These are phyloP conservation scores for Masticophis lateralis DNA, from an alignment of 2,797 vertebrate genomes.

Conservation along the genomic window DNA sequence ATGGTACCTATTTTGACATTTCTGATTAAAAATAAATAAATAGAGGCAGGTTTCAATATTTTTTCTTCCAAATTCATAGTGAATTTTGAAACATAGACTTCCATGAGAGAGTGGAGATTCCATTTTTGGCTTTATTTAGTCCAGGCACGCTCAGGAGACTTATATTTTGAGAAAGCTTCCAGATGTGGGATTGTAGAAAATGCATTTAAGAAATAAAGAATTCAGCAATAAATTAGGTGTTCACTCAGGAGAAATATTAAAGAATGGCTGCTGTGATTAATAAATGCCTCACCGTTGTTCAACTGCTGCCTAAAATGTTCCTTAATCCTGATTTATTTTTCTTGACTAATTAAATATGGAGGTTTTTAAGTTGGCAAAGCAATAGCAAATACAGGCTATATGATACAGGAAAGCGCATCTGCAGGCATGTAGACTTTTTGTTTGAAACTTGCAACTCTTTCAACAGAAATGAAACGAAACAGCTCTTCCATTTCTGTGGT, in stretches of 20 bases:
- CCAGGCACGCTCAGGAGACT: slow-evolving; percentile 27
- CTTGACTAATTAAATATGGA: neutral
- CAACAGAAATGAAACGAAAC: neutral
- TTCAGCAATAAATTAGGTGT: slow-evolving; percentile 1
- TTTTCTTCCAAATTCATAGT: slow-evolving; percentile 4
- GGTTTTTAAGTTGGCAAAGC: neutral
- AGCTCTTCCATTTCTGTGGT: neutral
- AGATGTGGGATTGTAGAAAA: slow-evolving; percentile 11
- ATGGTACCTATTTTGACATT: neutral
- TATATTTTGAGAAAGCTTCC: slow-evolving; percentile 27
- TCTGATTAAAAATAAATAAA: neutral
- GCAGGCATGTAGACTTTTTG: neutral
- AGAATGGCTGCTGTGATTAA: neutral
- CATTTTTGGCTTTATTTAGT: slow-evolving; percentile 17
- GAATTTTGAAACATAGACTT: slow-evolving; percentile 25
- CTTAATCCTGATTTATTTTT: neutral
- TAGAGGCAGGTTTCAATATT: neutral
- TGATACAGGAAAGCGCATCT: neutral
- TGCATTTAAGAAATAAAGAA: slow-evolving; percentile 19
- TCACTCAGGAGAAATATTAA: slow-evolving; percentile 5
- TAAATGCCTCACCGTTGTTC: neutral
- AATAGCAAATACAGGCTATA: neutral
- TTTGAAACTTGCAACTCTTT: neutral
- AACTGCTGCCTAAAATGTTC: neutral
- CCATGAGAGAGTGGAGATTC: slow-evolving; percentile 7